Base-by-base conservation (phyloP, 1,140 invertebrate species). In the Euwallacea fornicatus region DNA sequence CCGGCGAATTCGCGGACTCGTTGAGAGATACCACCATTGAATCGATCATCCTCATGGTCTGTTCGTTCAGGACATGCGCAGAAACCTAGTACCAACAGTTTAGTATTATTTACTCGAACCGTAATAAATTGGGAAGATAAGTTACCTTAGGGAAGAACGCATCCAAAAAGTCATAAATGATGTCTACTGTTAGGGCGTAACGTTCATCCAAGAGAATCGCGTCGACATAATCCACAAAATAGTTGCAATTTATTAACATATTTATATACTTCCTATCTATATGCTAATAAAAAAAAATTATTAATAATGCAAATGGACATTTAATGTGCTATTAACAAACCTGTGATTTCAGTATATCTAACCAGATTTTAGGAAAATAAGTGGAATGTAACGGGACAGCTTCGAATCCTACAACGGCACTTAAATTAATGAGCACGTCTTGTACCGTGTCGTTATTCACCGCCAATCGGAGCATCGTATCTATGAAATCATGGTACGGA, bases 391-490 rank as follows among this genome's bases (percentile, higher is more conserved):
- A 83, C 21, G 92, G 91, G 53, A 92, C 91, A 47, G 88, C 93
- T 86, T 96, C 94, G 76, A 92, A 90, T 62, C 93, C 94, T 50
- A 95, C 88, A 86, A 95, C 91, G 33, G 92, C 92, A 79, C 91
- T 92, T 56, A 95, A 81, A 76, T 89, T 90, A 68, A 95, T 88
- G 54, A 95, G 83, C 55, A 90, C 87, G 76, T 93, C 90, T 15
- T 88, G 90, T 82, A 94, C 87, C 74, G 88, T 90, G 72, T 93
- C 90, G 71, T 92, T 88, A 78, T 90, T 91, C 55, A 96, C 90
- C 47, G 94, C 94, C 71, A 97, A 86, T 13, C 95, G 86, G 81
- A 94, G 94, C 84, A 97, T 90, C 15, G 93, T 89, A 80, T 97
- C 95, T 74, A 95, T 87, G 54, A 95, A 88, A 60, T 89, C 87